These are phyloP conservation scores for Hyperopisus bebe DNA, from an alignment of 2,113 vertebrate species.

Conservation along the genomic window DNA sequence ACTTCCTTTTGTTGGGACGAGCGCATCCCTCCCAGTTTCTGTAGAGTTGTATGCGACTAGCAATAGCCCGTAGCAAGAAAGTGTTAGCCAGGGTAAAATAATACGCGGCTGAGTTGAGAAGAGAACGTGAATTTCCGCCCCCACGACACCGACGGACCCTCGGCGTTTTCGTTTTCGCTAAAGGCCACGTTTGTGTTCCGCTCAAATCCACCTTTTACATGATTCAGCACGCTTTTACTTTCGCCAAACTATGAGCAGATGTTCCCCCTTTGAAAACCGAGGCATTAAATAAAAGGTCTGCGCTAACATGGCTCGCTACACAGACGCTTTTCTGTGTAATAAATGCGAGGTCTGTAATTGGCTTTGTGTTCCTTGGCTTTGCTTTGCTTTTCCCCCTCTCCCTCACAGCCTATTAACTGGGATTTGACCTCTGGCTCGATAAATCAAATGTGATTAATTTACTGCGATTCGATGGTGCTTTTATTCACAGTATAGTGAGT, in stretches of 20 bases:
- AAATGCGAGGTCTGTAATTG: constrained; percentile 31
- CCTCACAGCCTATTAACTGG: constrained; percentile 28
- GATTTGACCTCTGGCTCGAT: constrained; percentile 56
- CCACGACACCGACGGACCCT: neutral
- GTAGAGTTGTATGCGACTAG: neutral
- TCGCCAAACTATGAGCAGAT: neutral
- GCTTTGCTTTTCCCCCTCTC: constrained; percentile 16
- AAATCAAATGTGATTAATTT: constrained; percentile 60
- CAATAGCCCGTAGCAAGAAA: neutral
- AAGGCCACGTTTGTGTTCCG: neutral
- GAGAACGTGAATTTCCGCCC: neutral
- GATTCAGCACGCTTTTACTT: neutral
- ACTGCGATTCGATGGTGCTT: constrained; percentile 39
- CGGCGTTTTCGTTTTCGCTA: neutral
- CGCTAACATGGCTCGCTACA: neutral
- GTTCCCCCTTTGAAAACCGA: neutral
- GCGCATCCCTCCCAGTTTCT: constrained; percentile 32
- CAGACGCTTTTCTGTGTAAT: neutral
- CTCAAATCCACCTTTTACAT: neutral
- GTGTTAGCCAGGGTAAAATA: neutral
- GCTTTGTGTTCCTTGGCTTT: constrained; percentile 38
- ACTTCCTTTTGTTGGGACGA: constrained; percentile 48
- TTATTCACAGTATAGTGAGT: constrained; percentile 31
- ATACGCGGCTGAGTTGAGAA: neutral
- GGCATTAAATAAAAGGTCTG: constrained; percentile 1